These are phyloP conservation scores for Troides aeacus DNA, from an alignment of 2,888 invertebrate species.

Conservation along the genomic window DNA sequence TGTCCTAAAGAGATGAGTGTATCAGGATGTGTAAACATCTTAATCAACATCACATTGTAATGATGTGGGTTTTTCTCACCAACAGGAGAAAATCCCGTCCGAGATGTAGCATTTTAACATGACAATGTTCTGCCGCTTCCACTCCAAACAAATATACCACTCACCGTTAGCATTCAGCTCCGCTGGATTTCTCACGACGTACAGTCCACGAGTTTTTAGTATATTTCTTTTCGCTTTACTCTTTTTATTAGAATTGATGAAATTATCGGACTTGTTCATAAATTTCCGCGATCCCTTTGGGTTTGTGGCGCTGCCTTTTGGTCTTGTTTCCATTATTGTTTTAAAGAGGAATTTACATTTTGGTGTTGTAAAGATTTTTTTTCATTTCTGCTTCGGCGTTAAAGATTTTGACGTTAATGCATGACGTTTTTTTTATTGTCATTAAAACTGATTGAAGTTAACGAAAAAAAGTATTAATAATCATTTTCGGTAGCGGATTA, in stretches of 20 bases:
- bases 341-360: constrained; percentile 8
- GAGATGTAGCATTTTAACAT: too few species aligned
- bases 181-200: constrained; percentile 17
- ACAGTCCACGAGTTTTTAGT: constrained; percentile 20
- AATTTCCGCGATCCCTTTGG: constrained; percentile 8
- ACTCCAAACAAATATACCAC: neutral
- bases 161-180: constrained; percentile 12
- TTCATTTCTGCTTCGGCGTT: neutral
- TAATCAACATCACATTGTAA: too few species aligned
- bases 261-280: constrained; percentile 4
- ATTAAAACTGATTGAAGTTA: neutral
- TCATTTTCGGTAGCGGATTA: too few species aligned
- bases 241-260: constrained; percentile 7
- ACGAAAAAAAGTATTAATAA: neutral
- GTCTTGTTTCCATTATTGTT: constrained; percentile 17
- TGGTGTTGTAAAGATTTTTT: neutral
- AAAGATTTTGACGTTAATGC: neutral
- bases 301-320: constrained; percentile 10
- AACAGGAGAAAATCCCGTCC: too few species aligned
- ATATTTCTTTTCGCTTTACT: constrained; percentile 3
- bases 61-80: neutral
- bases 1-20: too few species aligned
- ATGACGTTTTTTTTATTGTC: neutral
- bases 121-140: neutral
- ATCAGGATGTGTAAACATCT: too few species aligned